These are phyloP conservation scores for Morpho achilles DNA, from an alignment of 2,888 invertebrate genomes.

Conservation along the genomic window DNA sequence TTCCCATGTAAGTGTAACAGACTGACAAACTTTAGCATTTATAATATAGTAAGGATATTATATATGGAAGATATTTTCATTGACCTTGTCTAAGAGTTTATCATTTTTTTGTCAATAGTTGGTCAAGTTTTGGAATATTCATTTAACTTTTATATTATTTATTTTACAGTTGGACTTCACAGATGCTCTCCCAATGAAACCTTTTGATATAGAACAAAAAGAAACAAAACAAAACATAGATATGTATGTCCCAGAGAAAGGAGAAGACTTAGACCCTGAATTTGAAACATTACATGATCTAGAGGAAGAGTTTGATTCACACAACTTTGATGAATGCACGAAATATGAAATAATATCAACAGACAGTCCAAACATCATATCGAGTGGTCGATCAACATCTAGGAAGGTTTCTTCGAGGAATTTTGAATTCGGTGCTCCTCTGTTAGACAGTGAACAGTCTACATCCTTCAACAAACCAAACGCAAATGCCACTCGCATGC, in stretches of 20 bases:
- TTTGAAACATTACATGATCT: conserved; percentile 63
- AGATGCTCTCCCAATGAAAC: conserved; percentile 44
- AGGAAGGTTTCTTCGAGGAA: conserved; percentile 56
- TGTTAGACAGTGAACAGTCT: conserved; percentile 58
- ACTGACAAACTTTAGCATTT: too few species aligned
- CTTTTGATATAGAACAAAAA: conserved; percentile 28
- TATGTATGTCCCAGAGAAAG: conserved; percentile 49
- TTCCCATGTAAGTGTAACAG: too few species aligned
- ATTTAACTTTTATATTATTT: neutral
- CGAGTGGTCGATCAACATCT: conserved; percentile 49
- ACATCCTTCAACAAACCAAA: conserved; percentile 63
- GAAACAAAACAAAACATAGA: conserved; percentile 29
- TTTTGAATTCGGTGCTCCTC: conserved; percentile 67
- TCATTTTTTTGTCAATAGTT: too few species aligned
- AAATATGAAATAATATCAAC: conserved; percentile 75
- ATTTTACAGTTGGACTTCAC: conserved; percentile 58
- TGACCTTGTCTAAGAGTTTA: too few species aligned
- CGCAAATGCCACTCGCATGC: conserved; percentile 50
- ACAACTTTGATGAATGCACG: conserved; percentile 63
- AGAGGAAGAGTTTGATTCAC: conserved; percentile 65
- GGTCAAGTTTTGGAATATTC: too few species aligned
- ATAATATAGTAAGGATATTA: too few species aligned
- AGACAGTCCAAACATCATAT: conserved; percentile 70
- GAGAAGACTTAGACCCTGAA: conserved; percentile 47
- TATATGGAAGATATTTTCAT: too few species aligned